Conservation (phyloP, 2,888 invertebrate genomes). For the Dorcus hopei region DNA sequence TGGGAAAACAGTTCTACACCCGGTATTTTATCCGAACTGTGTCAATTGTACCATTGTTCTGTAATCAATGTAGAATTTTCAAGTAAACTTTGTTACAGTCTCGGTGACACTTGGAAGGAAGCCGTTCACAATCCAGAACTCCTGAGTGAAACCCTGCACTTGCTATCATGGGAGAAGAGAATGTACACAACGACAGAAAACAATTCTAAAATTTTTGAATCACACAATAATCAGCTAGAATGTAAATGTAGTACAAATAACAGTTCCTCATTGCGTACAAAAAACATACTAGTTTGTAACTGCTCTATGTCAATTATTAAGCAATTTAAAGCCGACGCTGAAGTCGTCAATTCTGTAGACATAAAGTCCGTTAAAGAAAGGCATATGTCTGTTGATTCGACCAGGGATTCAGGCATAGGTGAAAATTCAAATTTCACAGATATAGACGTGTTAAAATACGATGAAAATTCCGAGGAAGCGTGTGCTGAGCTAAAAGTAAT, state of each 20-base stretch:
- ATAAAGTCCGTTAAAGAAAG: slow-evolving; percentile 42
- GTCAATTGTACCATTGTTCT: too few species aligned
- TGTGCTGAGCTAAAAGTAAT: not conserved
- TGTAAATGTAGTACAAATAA: slow-evolving; percentile 33
- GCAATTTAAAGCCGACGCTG: slow-evolving; percentile 13
- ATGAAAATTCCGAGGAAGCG: slow-evolving; percentile 27
- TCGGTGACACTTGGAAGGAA: slow-evolving; percentile 55
- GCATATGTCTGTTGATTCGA: slow-evolving; percentile 63
- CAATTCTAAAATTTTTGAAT: too few species aligned
- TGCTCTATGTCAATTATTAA: slow-evolving; percentile 29
- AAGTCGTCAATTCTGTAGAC: slow-evolving; percentile 15
- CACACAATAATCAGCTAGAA: not conserved
- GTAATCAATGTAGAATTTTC: too few species aligned
- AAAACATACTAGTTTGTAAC: too few species aligned
- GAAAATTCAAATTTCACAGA: slow-evolving; percentile 51
- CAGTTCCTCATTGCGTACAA: slow-evolving; percentile 31
- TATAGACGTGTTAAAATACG: slow-evolving; percentile 34
- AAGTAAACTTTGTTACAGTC: slow-evolving; percentile 40
- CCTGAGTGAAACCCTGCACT: slow-evolving; percentile 50
- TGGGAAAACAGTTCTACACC: too few species aligned
- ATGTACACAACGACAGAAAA: too few species aligned
- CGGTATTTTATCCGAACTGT: too few species aligned
- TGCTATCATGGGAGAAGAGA: slow-evolving; percentile 43
- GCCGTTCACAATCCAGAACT: slow-evolving; percentile 51
- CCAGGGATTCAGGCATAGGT: slow-evolving; percentile 63